Evolutionary conservation across 2,888 invertebrate genomes (phyloP).

Genomic region (Pterostichus niger): DNA sequence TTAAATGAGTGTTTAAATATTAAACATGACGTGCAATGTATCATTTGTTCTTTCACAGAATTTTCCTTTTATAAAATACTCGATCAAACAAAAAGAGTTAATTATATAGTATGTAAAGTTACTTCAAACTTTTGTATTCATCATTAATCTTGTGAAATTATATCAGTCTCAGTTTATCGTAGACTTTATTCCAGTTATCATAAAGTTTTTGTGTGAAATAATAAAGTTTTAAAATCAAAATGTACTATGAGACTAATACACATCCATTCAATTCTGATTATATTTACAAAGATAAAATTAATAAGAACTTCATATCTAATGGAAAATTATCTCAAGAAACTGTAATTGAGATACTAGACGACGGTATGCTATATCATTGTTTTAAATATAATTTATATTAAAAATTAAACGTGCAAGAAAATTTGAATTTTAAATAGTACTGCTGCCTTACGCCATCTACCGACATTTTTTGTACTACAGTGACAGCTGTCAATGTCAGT

Average conservation of each 20-base stretch:
- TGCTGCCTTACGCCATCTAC: background rate
- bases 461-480: background rate
- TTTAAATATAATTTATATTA: background rate
- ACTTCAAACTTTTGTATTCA: slow-evolving; percentile 19
- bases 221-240: background rate
- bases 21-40: slow-evolving; percentile 32
- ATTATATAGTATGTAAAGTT: background rate
- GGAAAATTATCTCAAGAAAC: slow-evolving; percentile 36
- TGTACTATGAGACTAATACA: background rate
- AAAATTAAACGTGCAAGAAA: background rate
- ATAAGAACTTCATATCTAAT: slow-evolving; percentile 27
- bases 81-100: background rate
- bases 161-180: slow-evolving; percentile 1
- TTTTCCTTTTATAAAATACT: background rate
- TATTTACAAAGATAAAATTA: background rate
- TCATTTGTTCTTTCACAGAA: slow-evolving; percentile 40
- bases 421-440: too few relatives aligned
- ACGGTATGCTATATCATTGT: slow-evolving; percentile 23
- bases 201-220: background rate
- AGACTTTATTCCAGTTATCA: slow-evolving; percentile 1
- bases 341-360: slow-evolving; percentile 27
- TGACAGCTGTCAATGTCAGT: background rate
- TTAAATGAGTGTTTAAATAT: slow-evolving; percentile 25
- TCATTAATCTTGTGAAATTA: background rate
- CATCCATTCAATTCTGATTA: slow-evolving; percentile 48